Base-by-base conservation (phyloP, 2,113 vertebrate species). In the Asarcornis scutulata region DNA sequence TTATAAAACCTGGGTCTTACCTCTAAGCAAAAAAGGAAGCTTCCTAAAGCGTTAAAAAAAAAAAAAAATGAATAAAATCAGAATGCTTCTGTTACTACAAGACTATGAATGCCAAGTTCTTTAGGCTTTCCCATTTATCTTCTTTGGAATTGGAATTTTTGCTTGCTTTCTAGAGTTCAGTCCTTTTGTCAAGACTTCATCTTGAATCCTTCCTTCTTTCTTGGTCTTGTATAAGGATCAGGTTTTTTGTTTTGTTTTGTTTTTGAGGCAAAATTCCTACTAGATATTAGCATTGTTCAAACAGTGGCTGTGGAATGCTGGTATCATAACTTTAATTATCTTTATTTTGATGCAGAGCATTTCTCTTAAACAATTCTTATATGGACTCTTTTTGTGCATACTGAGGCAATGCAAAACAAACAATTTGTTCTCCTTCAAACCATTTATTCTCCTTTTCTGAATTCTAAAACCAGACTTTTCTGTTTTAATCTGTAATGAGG, bases 71-170 rank as follows among this genome's bases (percentile, higher is more conserved):
- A 79, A 82, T 36, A 58, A 69, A 86, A 73, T 7, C 11, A 44
- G n/a, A 77, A 42, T 50, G 22, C 55, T 92, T 75, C 13, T 50
- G 4, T 53, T 29, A 3, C 40, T 88, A 27, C 18, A 52, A 74
- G 3, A 32, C 1, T 52, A 74, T 9, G 31, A 89, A 75, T 0
- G 1, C 17, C 0, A 1, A 73, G n/a, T 42, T 69, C 29, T 60
- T 73, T 67, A 73, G 32, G 32, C 23, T 83, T 63, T 86, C 8
- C 10, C 7, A 71, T 10, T 31, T 31, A 1, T 17, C 34, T 76
- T 55, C 29, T 52, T 72, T 32, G 69, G 83, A 88, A 21, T 22
- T 60, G 12, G 10, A 7, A n/a, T 21, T 16, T 14, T 32, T 71
- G 2, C 62, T 83, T 40, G 1, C 5, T 77, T 80, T 34, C 6